Conservation (phyloP, 2,797 vertebrate genomes). For the Alfaro cultratus region DNA sequence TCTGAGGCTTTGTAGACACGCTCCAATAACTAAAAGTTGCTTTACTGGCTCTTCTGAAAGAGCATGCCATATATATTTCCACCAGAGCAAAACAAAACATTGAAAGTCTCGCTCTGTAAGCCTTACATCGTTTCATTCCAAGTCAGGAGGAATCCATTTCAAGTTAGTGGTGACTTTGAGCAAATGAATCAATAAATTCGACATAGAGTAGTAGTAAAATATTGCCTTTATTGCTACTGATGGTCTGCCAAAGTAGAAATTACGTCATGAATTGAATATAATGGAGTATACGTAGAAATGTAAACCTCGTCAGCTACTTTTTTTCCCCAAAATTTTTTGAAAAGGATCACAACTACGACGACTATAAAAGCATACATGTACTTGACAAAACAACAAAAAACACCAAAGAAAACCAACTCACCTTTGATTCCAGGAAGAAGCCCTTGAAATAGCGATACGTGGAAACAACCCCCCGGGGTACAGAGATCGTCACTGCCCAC, state of each 20-base stretch:
- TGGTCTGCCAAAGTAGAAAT: constrained; percentile 31
- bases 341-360: not conserved
- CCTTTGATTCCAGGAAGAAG: constrained; percentile 91
- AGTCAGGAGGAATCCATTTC: not conserved
- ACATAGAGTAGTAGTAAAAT: not conserved
- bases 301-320: not conserved
- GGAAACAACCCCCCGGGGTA: constrained; percentile 81
- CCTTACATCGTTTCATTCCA: not conserved
- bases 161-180: constrained; percentile 18
- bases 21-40: not conserved
- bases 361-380: not conserved
- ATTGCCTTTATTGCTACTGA: not conserved
- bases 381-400: not conserved
- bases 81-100: not conserved
- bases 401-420: constrained; percentile 62
- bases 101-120: not conserved
- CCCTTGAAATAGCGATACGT: constrained; percentile 94
- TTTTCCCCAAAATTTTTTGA: not conserved
- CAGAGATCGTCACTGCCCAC: constrained; percentile 84
- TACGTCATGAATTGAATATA: not conserved
- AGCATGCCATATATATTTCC: not conserved
- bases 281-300: not conserved
- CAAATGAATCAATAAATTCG: not conserved
- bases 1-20: not conserved
- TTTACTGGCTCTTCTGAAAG: not conserved